phyloP scores from a whole-genome alignment of 2,797 vertebrate genomes.

The Anguilla marmorata region DNA sequence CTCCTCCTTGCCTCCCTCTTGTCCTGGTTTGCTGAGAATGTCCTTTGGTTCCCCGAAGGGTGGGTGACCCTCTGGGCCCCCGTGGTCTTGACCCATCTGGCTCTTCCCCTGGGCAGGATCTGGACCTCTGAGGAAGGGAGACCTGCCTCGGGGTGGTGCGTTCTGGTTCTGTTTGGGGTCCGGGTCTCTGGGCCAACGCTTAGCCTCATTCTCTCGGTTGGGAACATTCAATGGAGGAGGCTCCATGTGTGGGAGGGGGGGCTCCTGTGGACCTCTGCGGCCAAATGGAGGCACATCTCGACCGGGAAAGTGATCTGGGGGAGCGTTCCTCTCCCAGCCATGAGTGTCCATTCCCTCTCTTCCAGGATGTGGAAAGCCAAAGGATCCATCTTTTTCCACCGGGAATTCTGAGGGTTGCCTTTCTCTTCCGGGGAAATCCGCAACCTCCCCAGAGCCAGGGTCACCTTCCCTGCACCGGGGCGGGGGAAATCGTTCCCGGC shows the following conservation, averaged over 20 bases:
- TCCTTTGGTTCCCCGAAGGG: slow-evolving; percentile 65
- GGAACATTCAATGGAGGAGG: slow-evolving; percentile 48
- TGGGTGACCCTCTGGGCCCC: slow-evolving; percentile 50
- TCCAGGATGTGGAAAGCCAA: slow-evolving; percentile 56
- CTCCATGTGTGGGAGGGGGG: slow-evolving; percentile 51
- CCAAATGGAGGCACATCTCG: slow-evolving; percentile 54
- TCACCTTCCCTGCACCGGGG: slow-evolving; percentile 62
- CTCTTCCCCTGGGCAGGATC: slow-evolving; percentile 58
- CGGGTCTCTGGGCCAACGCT: slow-evolving; percentile 66
- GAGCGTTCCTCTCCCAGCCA: slow-evolving; percentile 52
- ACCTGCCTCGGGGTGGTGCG: slow-evolving; percentile 49
- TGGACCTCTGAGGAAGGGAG: slow-evolving; percentile 47
- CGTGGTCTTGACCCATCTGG: slow-evolving; percentile 46
- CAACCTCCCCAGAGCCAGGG: slow-evolving; percentile 51
- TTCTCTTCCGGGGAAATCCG: slow-evolving; percentile 63
- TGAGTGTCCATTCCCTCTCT: slow-evolving; percentile 43
- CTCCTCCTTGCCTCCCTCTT: slow-evolving; percentile 65
- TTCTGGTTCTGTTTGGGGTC: slow-evolving; percentile 60
- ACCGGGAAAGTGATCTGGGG: slow-evolving; percentile 55
- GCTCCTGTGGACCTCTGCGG: slow-evolving; percentile 57
- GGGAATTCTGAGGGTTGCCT: slow-evolving; percentile 56
- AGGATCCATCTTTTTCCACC: slow-evolving; percentile 55
- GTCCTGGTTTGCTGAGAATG: slow-evolving; percentile 52
- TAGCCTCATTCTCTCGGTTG: slow-evolving; percentile 61
- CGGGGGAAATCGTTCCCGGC: slow-evolving; percentile 73